Evolutionary conservation across 2,888 invertebrate species (phyloP).

Genomic region (Helleia helle): DNA sequence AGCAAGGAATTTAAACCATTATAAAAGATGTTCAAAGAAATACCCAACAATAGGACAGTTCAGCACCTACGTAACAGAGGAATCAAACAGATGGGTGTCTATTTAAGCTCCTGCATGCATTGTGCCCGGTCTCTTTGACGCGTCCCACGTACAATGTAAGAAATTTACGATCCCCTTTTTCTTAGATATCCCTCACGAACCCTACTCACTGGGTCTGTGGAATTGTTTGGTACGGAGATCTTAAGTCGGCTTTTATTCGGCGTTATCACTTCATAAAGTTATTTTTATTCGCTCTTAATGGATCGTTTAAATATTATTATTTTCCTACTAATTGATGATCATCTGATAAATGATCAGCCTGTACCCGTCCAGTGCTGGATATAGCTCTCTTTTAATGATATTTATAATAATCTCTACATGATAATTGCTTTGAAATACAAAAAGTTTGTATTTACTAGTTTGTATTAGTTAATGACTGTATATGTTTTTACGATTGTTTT

Average conservation of each 20-base stretch:
- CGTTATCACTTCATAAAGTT: neutral
- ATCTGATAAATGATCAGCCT: too few species aligned
- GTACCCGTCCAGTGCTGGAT: too few species aligned
- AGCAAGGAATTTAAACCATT: too few species aligned
- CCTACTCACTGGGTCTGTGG: neutral
- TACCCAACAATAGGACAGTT: constrained; percentile 8
- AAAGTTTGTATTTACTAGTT: too few species aligned
- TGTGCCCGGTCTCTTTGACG: neutral
- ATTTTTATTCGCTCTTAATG: neutral
- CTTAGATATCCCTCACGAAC: neutral
- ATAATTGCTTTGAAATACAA: too few species aligned
- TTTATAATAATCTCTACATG: too few species aligned
- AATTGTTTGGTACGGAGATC: too few species aligned
- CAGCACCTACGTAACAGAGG: constrained; percentile 3
- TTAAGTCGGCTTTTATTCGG: too few species aligned
- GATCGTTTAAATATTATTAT: neutral
- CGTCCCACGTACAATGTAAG: neutral
- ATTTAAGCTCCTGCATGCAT: neutral
- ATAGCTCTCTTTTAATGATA: too few species aligned
- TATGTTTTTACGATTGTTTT: too few species aligned
- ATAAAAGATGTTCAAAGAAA: constrained; percentile 7
- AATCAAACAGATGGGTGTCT: neutral
- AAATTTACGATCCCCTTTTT: neutral
- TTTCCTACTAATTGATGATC: too few species aligned
- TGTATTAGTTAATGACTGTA: too few species aligned